Evolutionary conservation across 2,888 invertebrate genomes (phyloP), one percentile per base, ranked within the genome.

Genomic region (Tanypteryx hageni): DNA sequence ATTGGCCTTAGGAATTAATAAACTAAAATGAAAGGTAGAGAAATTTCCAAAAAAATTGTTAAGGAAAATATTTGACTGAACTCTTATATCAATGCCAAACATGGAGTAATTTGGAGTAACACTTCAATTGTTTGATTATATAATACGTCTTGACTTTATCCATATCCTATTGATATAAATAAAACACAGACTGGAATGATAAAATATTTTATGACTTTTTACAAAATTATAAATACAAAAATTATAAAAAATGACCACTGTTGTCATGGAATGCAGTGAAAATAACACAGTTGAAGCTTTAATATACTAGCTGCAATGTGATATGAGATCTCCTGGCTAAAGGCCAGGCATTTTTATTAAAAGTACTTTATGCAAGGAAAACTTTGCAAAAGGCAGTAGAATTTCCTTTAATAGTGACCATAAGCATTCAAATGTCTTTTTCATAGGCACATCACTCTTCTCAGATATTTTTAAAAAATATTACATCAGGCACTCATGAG

Each of bases 191-290:
- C 13, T 13, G 22, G 27, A 76, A 76, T 76, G 76, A 76, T 76
- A 76, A 76, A 76, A 76, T 76, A 13, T 89, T 89, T 89, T 31
- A 89, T 64, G 68, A 64, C 89, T 89, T 89, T 89, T 64, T 89
- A 89, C 89, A 89, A 89, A 89, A 89, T 89, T 89, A 89, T 89
- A 89, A 89, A 89, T 89, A 89, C 89, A 89, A 89, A 89, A 89
- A n/a, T 89, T 59, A 64, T 64, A 64, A 76, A n/a, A 89, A 89
- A 61, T 89, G 89, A 89, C 89, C 89, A 89, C 27, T 44, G n/a
- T 64, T 89, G 89, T 89, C 89, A 89, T 89, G 89, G 89, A 89
- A 89, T 89, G 89, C 89, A 89, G 44, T 89, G 89, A 89, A 89
- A 89, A 89, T 89, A 89, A 89, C 89, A 89, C 89, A 89, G 44